Evolutionary conservation across 1,140 invertebrate species (phyloP).

Genomic region (Lepidurus packardi): DNA sequence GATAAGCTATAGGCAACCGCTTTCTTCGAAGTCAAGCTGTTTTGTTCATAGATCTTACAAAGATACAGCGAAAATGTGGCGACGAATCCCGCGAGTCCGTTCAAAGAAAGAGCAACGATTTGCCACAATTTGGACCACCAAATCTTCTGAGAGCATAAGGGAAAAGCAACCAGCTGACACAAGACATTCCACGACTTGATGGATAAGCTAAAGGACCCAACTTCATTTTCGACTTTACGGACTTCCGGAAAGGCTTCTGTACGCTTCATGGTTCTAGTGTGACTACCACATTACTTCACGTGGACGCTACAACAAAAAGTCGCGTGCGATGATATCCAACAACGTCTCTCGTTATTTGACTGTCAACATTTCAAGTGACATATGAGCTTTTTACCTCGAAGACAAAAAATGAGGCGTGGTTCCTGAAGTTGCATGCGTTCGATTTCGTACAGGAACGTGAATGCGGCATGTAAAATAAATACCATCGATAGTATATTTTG

Average conservation of each 20-base stretch:
- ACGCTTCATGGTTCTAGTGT: background rate
- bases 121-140: background rate
- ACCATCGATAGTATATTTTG: no score
- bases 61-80: background rate
- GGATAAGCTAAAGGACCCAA: background rate
- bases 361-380: no score
- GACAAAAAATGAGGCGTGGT: no score
- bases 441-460: no score
- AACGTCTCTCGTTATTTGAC: no score
- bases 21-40: background rate
- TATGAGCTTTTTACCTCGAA: no score
- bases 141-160: background rate
- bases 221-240: background rate
- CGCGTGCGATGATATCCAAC: background rate
- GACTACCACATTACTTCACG: background rate
- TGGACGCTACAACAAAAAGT: background rate
- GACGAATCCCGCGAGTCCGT: background rate
- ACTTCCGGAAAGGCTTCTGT: background rate
- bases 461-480: no score
- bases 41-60: background rate
- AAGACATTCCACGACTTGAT: background rate
- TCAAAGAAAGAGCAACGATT: background rate
- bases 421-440: no score
- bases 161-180: background rate
- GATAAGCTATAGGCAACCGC: background rate